A percentile compares a stretch with the other conserved stretches of the same genome.
phyloP scores from a whole-genome alignment of 2,113 vertebrate species.

The Clarias batrachus region DNA sequence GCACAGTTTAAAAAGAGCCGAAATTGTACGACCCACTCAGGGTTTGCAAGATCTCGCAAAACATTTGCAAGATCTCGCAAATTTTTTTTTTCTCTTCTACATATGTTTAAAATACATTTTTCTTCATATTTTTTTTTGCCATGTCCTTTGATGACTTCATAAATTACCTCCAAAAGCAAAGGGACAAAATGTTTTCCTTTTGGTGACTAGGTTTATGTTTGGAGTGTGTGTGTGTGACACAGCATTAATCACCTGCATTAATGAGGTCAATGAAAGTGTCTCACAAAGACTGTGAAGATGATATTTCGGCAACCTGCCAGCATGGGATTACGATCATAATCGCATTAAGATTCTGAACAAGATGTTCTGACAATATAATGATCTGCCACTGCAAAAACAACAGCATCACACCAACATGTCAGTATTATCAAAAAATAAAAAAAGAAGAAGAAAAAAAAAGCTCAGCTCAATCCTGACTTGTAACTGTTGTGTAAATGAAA shows the following conservation, averaged over 20 bases:
- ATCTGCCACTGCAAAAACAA: not conserved
- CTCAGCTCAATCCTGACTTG: not conserved
- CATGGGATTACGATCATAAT: constrained; percentile 45
- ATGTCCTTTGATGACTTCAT: not conserved
- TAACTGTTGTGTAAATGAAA: not conserved
- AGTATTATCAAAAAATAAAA: not conserved
- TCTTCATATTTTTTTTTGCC: too few relatives aligned
- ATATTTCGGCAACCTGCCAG: constrained; percentile 5
- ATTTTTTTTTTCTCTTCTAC: too few relatives aligned
- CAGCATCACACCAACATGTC: not conserved
- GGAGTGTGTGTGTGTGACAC: not conserved
- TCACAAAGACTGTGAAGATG: not conserved
- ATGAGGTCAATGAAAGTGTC: not conserved
- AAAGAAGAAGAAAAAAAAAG: not conserved
- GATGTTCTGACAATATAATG: constrained; percentile 14
- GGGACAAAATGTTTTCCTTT: not conserved
- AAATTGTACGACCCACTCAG: too few relatives aligned
- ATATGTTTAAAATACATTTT: too few relatives aligned
- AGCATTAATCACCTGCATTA: not conserved
- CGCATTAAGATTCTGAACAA: constrained; percentile 44
- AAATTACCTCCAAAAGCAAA: not conserved
- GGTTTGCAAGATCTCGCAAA: too few relatives aligned
- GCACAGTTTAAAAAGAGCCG: too few relatives aligned
- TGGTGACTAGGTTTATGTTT: not conserved
- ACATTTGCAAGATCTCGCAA: too few relatives aligned